These are phyloP conservation scores for Heliothis peltigera DNA, from an alignment of 2,888 invertebrate genomes.

Conservation along the genomic window DNA sequence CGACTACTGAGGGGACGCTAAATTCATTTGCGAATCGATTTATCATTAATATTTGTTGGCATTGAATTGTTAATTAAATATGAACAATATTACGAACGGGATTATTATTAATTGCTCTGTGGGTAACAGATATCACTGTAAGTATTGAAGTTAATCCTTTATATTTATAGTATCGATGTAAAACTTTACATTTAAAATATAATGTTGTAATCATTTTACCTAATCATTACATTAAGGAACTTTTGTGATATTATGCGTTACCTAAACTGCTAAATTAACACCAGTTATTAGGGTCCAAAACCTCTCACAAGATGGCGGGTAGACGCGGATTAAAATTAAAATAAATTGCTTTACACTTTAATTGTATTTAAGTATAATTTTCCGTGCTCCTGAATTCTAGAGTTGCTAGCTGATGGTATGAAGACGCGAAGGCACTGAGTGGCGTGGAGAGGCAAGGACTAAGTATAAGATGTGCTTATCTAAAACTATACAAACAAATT, in stretches of 20 bases:
- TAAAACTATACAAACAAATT: not conserved
- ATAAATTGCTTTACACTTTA: constrained; percentile 88
- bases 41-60: constrained; percentile 73
- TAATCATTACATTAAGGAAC: constrained; percentile 70
- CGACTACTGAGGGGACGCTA: constrained; percentile 69
- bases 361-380: constrained; percentile 89
- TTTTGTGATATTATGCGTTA: constrained; percentile 70
- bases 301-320: constrained; percentile 71
- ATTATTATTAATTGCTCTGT: constrained; percentile 46
- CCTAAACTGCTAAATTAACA: constrained; percentile 77
- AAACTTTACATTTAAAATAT: constrained; percentile 20
- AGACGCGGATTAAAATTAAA: constrained; percentile 86
- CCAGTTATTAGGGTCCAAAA: constrained; percentile 74
- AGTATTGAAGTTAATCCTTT: constrained; percentile 56
- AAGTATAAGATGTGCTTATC: not conserved
- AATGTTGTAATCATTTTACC: constrained; percentile 8
- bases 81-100: constrained; percentile 38
- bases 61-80: constrained; percentile 72
- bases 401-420: constrained; percentile 79
- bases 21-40: constrained; percentile 79
- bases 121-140: constrained; percentile 8
- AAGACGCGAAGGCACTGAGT: constrained; percentile 71
- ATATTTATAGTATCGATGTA: constrained; percentile 35
- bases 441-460: constrained; percentile 60
- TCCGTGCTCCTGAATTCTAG: constrained; percentile 88